These are phyloP conservation scores for Drosophila vallismaia DNA, from an alignment of 2,888 invertebrate genomes.

Conservation along the genomic window DNA sequence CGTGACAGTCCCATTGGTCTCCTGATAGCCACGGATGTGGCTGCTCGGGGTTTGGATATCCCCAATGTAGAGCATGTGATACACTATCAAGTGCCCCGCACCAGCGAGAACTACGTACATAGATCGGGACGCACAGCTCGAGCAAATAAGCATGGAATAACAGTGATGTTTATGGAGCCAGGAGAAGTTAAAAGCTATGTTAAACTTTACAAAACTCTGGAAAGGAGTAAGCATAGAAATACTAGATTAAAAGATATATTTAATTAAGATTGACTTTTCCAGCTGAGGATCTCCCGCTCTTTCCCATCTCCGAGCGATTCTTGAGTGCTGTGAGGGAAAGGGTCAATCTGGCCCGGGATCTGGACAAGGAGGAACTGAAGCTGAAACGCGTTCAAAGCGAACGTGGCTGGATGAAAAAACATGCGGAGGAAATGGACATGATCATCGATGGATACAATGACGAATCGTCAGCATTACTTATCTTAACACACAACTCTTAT, in stretches of 20 bases:
- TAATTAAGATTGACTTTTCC: neutral
- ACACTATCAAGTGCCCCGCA: constrained; percentile 98
- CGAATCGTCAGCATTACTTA: constrained; percentile 70
- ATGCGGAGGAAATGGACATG: constrained; percentile 95
- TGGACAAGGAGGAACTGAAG: constrained; percentile 91
- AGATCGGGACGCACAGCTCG: constrained; percentile 98
- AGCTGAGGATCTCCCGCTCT: constrained; percentile 93
- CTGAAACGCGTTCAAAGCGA: constrained; percentile 87
- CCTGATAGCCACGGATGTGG: constrained; percentile 97
- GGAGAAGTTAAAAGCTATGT: constrained; percentile 91
- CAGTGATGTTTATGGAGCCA: constrained; percentile 95
- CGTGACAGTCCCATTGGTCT: constrained; percentile 89
- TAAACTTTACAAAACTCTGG: constrained; percentile 92
- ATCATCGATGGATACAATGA: constrained; percentile 90
- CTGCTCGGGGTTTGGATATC: constrained; percentile 98
- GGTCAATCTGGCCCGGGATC: constrained; percentile 90
- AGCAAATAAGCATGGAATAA: constrained; percentile 93
- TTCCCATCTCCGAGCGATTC: constrained; percentile 89
- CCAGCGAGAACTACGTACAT: constrained; percentile 98
- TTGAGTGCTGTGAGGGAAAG: constrained; percentile 88
- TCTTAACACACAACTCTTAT: fast-evolving
- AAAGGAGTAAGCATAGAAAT: constrained; percentile 88
- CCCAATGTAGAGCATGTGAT: constrained; percentile 96
- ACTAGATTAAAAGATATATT: fast-evolving
- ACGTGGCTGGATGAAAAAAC: constrained; percentile 93